Evolutionary conservation across 2,888 invertebrate genomes (phyloP), one percentile per base, ranked within the genome.

Genomic region (Andrena dorsata): DNA sequence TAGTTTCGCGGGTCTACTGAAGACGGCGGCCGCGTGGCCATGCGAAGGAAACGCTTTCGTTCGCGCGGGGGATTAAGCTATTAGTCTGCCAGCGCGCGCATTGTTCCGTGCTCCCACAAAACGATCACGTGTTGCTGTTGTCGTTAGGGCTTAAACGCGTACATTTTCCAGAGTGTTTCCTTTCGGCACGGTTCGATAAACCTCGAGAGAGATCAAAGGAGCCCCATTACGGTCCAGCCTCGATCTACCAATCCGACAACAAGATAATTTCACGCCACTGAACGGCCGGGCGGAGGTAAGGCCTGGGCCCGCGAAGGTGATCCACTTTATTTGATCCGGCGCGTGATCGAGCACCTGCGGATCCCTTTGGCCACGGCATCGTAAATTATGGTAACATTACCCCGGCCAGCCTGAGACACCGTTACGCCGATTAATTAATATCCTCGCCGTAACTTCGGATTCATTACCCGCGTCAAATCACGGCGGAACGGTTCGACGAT

Each of bases 261-360:
- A 76, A 53, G 71, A 71, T 70, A 83, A 83, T 81, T 73, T 69
- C 73, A 81, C 68, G 68, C 53, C 56, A 56, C 56, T 26, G 56
- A 56, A 56, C 23, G 23, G 4, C 26, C 7, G 51, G 20, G 41
- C 56, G 61, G 35, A 20, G 41, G 69, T 30, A 32, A 23, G 56
- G 35, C 60, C 49, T 2, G 61, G 41, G 32, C 47, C 28, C 53
- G 69, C 77, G 80, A 85, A 86, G 72, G 73, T 84, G 81, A 84
- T 87, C 81, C 75, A 86, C 84, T 88, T 88, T 79, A 74, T 76
- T 66, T 49, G 70, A 71, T 76, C 58, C 5, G n/a, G 13, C 16
- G 32, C 16, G 16, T 20, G n/a, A 6, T 53, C 51, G 49, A 53
- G 23, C 66, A 61, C 28, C 56, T 53, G 80, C 56, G 63, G 41